phyloP scores from a whole-genome alignment of 2,113 vertebrate genomes.

The rat (Rattus norvegicus) region DNA sequence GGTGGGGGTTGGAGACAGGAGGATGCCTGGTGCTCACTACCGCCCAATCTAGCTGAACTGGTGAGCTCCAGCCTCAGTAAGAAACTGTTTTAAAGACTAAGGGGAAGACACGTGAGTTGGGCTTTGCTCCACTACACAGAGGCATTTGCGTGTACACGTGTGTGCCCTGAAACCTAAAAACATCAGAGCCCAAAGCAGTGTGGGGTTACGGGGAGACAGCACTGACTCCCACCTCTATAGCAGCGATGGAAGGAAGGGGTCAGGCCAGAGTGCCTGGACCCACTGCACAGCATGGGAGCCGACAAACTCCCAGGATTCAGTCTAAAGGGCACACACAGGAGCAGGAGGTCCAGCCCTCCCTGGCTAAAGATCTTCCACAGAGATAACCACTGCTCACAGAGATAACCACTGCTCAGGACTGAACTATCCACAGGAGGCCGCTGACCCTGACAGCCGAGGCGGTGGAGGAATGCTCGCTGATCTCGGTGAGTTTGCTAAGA shows the following conservation, averaged over 20 bases:
- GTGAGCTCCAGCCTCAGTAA: neutral
- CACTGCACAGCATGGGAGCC: neutral
- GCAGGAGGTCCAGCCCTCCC: neutral
- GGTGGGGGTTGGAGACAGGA: neutral
- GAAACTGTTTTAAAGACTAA: neutral
- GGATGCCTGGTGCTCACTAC: neutral
- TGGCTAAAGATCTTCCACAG: neutral
- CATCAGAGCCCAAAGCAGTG: neutral
- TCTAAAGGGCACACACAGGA: neutral
- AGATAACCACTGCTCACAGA: neutral
- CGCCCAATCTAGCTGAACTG: neutral
- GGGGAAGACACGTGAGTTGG: neutral
- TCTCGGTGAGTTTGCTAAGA: neutral
- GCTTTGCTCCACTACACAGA: neutral
- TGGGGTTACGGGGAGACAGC: neutral
- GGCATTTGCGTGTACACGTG: neutral
- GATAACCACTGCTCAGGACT: too few relatives aligned
- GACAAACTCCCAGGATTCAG: rapidly evolving
- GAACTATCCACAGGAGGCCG: neutral
- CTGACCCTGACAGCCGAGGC: too few relatives aligned
- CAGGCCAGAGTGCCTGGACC: neutral
- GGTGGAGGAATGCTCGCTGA: neutral
- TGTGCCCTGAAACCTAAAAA: neutral
- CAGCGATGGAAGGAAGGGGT: neutral
- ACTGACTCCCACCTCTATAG: neutral